A percentile compares a stretch with the other conserved stretches of the same genome.
Conservation (phyloP, 92 coral and sea anemone genomes). For the Nematostella vectensis region DNA sequence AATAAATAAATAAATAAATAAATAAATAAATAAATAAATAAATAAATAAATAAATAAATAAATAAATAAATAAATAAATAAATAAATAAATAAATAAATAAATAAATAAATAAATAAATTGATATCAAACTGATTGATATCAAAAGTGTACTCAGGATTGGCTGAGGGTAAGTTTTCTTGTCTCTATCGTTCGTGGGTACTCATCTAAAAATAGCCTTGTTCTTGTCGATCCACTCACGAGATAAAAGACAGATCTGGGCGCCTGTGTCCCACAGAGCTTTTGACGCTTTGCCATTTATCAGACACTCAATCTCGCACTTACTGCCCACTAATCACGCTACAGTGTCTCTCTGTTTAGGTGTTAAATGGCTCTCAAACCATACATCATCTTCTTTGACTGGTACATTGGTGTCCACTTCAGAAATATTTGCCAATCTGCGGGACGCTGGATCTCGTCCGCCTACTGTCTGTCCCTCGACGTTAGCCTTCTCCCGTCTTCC, state of each 20-base stretch:
- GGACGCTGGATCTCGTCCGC: not conserved
- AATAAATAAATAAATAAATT: no score
- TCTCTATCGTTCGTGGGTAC: no score
- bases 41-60: no score
- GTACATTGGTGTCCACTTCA: not conserved
- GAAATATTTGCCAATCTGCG: slow-evolving; percentile 1
- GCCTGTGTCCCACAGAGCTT: not conserved
- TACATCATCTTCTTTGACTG: not conserved
- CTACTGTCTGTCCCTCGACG: slow-evolving; percentile 1
- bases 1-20: no score
- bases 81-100: no score
- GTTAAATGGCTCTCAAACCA: not conserved
- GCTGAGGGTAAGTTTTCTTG: no score
- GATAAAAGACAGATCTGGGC: not conserved
- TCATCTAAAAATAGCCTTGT: no score
- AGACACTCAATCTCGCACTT: not conserved
- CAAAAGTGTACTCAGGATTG: no score
- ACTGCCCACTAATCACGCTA: not conserved
- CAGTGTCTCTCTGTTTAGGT: slow-evolving; percentile 1
- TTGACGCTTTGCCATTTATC: not conserved
- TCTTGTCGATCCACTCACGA: not conserved
- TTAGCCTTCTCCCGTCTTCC: slow-evolving; percentile 1
- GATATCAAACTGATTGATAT: no score
- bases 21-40: no score
- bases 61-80: no score